Evolutionary conservation across 30 jellyfish, hydroid and myxozoan genomes (phyloP), one percentile per base, ranked within the genome.

Genomic region (Turritopsis dohrnii): DNA sequence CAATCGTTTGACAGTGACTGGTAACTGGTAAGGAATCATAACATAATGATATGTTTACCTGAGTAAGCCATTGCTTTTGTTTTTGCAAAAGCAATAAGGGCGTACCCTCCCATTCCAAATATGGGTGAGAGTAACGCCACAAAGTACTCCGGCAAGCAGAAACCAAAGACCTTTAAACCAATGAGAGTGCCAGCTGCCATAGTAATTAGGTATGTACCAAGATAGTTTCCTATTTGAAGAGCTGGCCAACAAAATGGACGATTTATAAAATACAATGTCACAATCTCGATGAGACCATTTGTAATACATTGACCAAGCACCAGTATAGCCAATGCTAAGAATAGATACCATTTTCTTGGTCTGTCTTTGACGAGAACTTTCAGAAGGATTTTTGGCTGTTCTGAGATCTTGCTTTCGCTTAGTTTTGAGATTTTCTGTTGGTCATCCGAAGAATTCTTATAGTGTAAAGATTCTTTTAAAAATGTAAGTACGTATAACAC

Each of bases 171-270:
- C 65, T 90, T 90, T 66, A 90, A 72, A 8, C 91, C 95, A 21
- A 85, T 27, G 0, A 86, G 88, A 1, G 95, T 89, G 23, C 97
- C 97, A 21, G 86, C 17, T 21, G 92, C 95, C 26, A 86, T 52
- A 54, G 86, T 73, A 41, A 86, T 53, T 60, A 85, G 79, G 17
- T 89, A 89, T 18, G 95, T 83, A 1, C 94, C 93, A 1, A 84
- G 21, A 84, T 85, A 72, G 65, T 90, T 83, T 1, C 97, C 97
- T 66, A 90, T 85, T 21, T 80, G 82, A 54, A 86, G 53, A 4
- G 97, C 80, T 19, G 89, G 85, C 71, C 86, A 86, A 52, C 97
- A 90, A 69, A 90, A 83, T 21, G 97, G 97, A 26, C 91, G 54
- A 31, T 90, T 90, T 53, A 84, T 74, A 0, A 90, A 72, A 81